A percentile compares a stretch with the other conserved stretches of the same genome.
phyloP scores from a whole-genome alignment of 92 coral and sea anemone species.

The Siderastrea siderea region DNA sequence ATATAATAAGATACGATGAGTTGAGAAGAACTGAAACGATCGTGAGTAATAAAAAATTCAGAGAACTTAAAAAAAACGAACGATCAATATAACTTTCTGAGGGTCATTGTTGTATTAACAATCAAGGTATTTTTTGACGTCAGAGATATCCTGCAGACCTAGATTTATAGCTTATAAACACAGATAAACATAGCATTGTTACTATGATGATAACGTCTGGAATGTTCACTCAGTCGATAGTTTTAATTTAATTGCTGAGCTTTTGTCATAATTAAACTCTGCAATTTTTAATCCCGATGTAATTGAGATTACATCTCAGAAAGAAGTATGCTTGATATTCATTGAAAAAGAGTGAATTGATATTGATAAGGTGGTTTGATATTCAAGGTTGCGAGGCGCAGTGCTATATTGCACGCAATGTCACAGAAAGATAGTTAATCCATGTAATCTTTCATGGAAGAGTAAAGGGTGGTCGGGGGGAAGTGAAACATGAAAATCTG shows the following conservation, averaged over 20 bases:
- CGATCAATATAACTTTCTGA: not conserved
- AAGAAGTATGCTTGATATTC: no score
- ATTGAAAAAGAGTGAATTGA: no score
- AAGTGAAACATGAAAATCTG: no score
- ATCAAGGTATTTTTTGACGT: not conserved
- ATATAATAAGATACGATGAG: not conserved
- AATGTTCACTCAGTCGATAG: not conserved
- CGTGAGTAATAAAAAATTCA: not conserved
- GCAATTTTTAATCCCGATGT: not conserved
- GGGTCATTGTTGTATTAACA: not conserved
- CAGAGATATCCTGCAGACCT: not conserved
- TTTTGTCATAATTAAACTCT: not conserved
- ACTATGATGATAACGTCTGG: not conserved
- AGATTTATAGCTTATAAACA: not conserved
- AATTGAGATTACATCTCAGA: no score
- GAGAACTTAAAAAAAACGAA: not conserved
- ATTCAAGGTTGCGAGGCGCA: not conserved
- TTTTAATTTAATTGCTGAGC: not conserved
- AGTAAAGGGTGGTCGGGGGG: no score
- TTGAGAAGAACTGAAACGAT: not conserved
- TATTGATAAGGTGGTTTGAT: no score
- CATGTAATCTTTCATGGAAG: no score
- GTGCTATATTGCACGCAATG: not conserved
- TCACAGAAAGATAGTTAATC: not conserved
- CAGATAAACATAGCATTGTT: not conserved